Base-by-base conservation (phyloP, 2,113 vertebrate genomes). In the Eclectus roratus region DNA sequence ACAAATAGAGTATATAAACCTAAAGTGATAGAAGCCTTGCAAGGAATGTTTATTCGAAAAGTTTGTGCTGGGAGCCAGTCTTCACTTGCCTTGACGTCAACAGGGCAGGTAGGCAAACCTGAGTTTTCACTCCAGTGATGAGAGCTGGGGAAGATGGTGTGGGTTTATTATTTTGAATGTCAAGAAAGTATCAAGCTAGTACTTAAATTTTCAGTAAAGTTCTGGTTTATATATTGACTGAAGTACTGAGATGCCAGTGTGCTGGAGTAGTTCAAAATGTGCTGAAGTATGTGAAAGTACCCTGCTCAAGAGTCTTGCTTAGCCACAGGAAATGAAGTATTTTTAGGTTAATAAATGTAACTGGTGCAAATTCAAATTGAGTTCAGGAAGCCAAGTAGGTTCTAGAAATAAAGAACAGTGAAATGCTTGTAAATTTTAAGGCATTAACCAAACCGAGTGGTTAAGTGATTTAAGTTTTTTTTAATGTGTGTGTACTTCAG, bases 1-100 rank as follows among this genome's bases (percentile, higher is more conserved):
- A 99, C 98, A 46, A 99, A 99, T n/a, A 97, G 98, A 96, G 98
- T 99, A 1, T 99, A 99, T 95, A 99, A 99, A 91, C 98, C 98
- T 79, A 99, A 99, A 97, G 98, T 99, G 76, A 98, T 98, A 96
- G 98, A 98, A 97, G 98, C 98, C 76, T 97, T 99, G 65, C 98
- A 99, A 89, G 98, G 98, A 96, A 98, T 99, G 98, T 99, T 99
- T 85, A 98, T 98, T 95, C 97, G 98, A 37, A 99, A 99, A 96
- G 98, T 99, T 56, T 99, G 98, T 94, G 98, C 98, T 68, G 98
- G 98, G 37, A 99, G 98, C 92, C 98, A 99, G 35, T 99, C 98
- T 95, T 99, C 98, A 1, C 98, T 99, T 87, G 98, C 98, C 58
- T 98, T 99, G 90, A 99, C 98, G 5, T 99, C 98, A 88, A 98